phyloP scores from a whole-genome alignment of 2,113 vertebrate genomes.

The Phyllostomus hastatus region DNA sequence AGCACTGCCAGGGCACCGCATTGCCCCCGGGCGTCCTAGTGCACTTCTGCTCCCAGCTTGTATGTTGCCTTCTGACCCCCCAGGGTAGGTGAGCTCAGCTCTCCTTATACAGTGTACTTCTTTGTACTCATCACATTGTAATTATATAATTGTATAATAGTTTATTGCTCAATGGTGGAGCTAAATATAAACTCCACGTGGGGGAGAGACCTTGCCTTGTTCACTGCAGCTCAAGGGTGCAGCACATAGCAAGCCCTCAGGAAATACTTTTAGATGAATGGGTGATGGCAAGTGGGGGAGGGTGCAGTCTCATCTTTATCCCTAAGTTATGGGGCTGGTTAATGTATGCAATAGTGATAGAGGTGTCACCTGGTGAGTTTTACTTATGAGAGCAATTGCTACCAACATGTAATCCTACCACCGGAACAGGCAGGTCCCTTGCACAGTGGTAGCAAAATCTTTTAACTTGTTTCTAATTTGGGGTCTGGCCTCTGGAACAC shows the following conservation, averaged over 20 bases:
- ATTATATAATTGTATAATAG: conserved; percentile 35
- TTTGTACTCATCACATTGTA: background rate
- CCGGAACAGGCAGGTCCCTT: background rate
- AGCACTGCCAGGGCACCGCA: background rate
- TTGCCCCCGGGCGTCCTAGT: background rate
- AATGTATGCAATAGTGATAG: background rate
- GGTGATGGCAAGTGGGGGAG: background rate
- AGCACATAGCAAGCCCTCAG: background rate
- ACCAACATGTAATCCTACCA: background rate
- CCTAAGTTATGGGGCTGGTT: background rate
- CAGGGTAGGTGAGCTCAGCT: background rate
- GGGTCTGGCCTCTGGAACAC: background rate
- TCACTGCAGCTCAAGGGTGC: background rate
- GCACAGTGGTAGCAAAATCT: background rate
- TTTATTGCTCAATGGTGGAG: background rate
- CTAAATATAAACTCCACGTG: background rate
- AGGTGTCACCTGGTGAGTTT: background rate
- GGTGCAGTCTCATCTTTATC: background rate
- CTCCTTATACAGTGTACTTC: background rate
- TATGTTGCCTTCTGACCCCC: background rate
- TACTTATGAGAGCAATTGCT: background rate
- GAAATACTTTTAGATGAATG: background rate
- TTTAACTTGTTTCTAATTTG: background rate
- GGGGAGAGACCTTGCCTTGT: background rate
- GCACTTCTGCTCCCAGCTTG: background rate